Evolutionary conservation across 1,140 invertebrate species (phyloP).

Genomic region (Drosophila yakuba): DNA sequence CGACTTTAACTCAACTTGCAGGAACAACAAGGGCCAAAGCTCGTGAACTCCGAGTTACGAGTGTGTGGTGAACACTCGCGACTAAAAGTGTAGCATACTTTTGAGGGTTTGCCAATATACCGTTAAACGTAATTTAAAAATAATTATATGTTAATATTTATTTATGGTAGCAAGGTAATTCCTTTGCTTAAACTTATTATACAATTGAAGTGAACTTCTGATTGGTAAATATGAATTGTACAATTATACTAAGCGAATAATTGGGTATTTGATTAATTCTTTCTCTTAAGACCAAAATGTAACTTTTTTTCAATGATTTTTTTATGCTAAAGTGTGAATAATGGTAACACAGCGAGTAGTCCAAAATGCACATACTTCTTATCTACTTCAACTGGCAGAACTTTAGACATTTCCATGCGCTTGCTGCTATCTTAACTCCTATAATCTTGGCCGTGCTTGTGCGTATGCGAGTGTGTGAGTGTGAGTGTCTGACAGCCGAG

Average conservation of each 20-base stretch:
- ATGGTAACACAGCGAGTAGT: no score
- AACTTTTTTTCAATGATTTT: neutral
- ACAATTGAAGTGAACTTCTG: no score
- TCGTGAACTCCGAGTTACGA: slow-evolving; percentile 60
- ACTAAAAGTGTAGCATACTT: slow-evolving; percentile 1
- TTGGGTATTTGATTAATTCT: no score
- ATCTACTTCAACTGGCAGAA: no score
- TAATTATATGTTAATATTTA: no score
- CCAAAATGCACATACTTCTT: neutral
- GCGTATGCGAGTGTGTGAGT: slow-evolving; percentile 10
- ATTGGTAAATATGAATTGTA: no score
- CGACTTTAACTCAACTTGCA: slow-evolving; percentile 61
- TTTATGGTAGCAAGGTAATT: no score
- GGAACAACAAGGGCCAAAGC: slow-evolving; percentile 60
- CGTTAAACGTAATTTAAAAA: neutral
- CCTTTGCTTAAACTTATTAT: no score
- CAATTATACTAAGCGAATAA: no score
- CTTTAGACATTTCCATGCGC: neutral
- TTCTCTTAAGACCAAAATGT: no score
- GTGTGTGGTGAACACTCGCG: slow-evolving; percentile 1
- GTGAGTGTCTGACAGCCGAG: slow-evolving; percentile 60
- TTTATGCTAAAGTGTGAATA: neutral
- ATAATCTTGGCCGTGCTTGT: neutral
- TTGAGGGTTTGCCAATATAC: neutral
- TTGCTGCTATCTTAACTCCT: neutral